Evolutionary conservation across 2,113 vertebrate species (phyloP).

Genomic region (Ibidorhyncha struthersii): DNA sequence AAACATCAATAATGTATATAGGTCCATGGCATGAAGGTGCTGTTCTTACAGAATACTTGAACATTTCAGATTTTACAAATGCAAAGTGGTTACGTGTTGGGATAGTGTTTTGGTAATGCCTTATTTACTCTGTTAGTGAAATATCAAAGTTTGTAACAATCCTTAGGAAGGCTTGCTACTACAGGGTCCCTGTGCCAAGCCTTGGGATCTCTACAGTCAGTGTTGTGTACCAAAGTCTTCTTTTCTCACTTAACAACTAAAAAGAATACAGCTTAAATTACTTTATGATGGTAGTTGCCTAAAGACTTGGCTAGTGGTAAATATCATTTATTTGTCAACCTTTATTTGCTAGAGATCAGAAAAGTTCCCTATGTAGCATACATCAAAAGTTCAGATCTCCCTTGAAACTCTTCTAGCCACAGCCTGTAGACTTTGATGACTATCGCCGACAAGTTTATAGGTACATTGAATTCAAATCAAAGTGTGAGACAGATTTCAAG

Average conservation of each 20-base stretch:
- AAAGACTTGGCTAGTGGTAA: neutral
- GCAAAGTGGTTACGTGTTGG: neutral
- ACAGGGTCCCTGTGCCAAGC: neutral
- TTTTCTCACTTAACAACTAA: neutral
- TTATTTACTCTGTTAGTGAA: neutral
- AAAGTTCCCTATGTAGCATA: neutral
- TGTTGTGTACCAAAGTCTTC: neutral
- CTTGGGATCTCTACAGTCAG: neutral
- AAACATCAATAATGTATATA: neutral
- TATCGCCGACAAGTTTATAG: neutral
- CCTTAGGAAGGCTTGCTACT: neutral
- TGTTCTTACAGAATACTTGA: neutral
- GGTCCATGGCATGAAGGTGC: rapidly evolving
- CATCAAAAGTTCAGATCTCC: neutral
- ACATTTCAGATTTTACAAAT: neutral
- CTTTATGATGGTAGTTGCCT: neutral
- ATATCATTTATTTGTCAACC: neutral
- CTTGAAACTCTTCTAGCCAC: neutral
- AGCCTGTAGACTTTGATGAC: neutral
- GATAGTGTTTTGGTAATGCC: neutral
- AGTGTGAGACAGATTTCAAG: neutral
- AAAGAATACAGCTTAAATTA: neutral
- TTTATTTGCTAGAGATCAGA: neutral
- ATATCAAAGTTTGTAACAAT: neutral
- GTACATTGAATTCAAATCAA: neutral